phyloP scores from a whole-genome alignment of 2,113 vertebrate species.

The Elaphurus davidianus region DNA sequence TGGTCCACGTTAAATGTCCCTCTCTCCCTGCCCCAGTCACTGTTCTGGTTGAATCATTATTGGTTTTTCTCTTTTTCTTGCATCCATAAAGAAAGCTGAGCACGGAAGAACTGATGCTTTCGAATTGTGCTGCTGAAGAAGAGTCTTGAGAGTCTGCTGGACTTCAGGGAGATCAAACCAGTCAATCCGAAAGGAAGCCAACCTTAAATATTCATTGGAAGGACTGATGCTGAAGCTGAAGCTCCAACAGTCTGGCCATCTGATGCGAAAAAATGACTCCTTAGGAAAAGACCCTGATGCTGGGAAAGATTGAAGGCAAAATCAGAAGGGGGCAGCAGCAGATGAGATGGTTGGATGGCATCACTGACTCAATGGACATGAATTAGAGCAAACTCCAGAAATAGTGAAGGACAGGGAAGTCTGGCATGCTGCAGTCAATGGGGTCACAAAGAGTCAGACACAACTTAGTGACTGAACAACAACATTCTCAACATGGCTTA shows the following conservation, averaged over 20 bases:
- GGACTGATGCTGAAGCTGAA: neutral
- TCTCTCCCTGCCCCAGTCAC: neutral
- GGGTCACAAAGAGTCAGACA: neutral
- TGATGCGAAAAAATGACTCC: neutral
- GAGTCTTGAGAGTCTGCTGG: neutral
- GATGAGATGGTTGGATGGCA: neutral
- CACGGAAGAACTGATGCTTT: neutral
- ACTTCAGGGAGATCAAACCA: neutral
- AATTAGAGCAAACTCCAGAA: neutral
- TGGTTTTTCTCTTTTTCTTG: neutral
- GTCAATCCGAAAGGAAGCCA: neutral
- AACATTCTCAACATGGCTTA: neutral
- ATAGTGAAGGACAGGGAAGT: neutral
- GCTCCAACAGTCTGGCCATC: neutral
- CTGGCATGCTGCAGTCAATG: neutral
- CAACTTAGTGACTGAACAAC: neutral
- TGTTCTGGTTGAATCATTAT: neutral
- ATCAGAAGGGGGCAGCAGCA: neutral
- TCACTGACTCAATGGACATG: neutral
- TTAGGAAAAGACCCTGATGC: neutral
- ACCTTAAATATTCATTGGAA: neutral
- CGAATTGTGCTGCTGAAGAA: neutral
- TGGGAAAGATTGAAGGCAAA: neutral
- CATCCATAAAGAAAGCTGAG: neutral
- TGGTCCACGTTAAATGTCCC: rapidly evolving